These are phyloP conservation scores for Willisornis vidua DNA, from an alignment of 2,113 vertebrate species.

Conservation along the genomic window DNA sequence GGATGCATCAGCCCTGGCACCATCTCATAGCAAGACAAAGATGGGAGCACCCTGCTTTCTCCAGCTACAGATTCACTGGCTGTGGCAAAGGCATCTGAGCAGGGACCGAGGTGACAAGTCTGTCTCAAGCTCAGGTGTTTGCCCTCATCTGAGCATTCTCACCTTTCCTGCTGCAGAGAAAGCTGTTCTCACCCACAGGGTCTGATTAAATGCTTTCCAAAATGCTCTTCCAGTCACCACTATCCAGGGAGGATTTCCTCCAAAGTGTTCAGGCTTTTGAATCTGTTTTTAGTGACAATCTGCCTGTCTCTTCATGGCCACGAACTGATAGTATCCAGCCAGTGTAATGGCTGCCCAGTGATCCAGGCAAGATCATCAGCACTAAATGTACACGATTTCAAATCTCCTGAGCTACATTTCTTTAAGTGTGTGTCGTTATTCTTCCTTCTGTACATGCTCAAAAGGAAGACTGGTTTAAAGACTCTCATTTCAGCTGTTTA, in stretches of 20 bases:
- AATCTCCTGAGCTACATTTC: conserved; percentile 35
- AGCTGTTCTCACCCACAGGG: accelerated
- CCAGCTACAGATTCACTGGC: accelerated
- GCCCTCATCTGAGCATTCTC: background rate
- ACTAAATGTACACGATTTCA: background rate
- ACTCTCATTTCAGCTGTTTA: conserved; percentile 35
- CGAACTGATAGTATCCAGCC: background rate
- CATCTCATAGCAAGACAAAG: background rate
- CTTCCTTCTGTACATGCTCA: background rate
- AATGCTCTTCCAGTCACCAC: background rate
- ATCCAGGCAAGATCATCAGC: background rate
- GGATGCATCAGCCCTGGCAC: background rate
- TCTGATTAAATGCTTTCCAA: background rate
- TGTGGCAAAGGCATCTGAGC: background rate
- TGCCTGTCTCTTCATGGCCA: background rate
- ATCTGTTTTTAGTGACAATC: background rate
- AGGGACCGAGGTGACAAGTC: too few relatives aligned
- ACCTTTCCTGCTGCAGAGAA: background rate
- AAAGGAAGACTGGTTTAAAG: conserved; percentile 36
- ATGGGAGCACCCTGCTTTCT: background rate
- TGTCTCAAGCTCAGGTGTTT: background rate
- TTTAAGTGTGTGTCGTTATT: background rate
- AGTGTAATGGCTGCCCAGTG: background rate
- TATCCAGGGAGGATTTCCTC: background rate
- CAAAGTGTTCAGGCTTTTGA: background rate